A percentile compares a stretch with the other conserved stretches of the same genome.
phyloP scores from a whole-genome alignment of 2,888 invertebrate species.

The Morinoia aosen region DNA sequence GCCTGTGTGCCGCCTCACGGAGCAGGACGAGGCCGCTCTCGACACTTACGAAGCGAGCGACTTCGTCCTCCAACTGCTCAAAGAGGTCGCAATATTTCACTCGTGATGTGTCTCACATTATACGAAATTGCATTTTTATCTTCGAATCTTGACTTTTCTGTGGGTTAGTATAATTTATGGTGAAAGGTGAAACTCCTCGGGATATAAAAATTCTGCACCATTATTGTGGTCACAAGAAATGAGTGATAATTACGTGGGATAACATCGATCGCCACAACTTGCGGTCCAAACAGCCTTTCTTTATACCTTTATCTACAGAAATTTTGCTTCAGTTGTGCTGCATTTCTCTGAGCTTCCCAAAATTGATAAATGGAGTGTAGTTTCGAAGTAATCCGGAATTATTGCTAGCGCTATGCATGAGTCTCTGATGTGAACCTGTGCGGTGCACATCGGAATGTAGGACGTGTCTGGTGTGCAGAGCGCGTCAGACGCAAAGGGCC shows the following conservation, averaged over 20 bases:
- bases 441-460: no score
- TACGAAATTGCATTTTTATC: not conserved
- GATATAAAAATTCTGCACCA: no score
- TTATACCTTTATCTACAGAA: no score
- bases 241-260: no score
- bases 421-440: no score
- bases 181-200: not conserved
- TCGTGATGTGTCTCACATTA: not conserved
- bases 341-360: not conserved
- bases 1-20: conserved; percentile 70
- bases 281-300: no score
- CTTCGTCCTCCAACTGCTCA: conserved; percentile 50
- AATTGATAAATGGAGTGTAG: not conserved
- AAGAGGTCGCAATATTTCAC: conserved; percentile 42
- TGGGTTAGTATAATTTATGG: not conserved
- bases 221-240: no score
- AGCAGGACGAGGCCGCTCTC: conserved; percentile 68
- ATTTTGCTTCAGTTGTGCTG: not conserved
- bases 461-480: conserved; percentile 48
- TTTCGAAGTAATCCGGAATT: no score
- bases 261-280: no score
- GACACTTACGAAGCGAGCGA: conserved; percentile 63
- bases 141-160: not conserved
- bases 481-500: conserved; percentile 68
- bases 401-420: no score